Conservation (phyloP, 2,888 invertebrate genomes). For the Sinhomidia bicolor region DNA sequence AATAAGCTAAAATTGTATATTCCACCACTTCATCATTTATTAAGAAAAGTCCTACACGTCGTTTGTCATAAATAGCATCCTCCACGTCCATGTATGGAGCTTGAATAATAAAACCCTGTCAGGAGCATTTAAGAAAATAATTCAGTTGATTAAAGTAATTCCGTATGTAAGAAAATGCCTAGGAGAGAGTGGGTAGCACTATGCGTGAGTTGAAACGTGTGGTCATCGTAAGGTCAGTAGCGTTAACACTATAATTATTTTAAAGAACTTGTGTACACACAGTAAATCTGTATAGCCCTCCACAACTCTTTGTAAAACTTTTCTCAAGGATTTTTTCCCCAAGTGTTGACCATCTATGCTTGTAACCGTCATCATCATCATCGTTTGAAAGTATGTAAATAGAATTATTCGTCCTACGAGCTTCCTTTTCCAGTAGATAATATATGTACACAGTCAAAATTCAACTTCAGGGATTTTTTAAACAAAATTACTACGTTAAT, state of each 20-base stretch:
- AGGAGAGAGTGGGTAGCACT: constrained; percentile 12
- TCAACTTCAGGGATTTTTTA: background rate
- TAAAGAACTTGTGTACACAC: background rate
- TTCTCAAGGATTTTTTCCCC: constrained; percentile 8
- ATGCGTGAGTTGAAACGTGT: constrained; percentile 46
- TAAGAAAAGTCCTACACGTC: constrained; percentile 26
- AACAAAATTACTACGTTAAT: background rate
- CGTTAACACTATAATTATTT: constrained; percentile 50
- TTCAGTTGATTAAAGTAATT: constrained; percentile 57
- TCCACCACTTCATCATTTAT: background rate
- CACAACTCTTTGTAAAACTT: background rate
- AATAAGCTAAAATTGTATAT: background rate
- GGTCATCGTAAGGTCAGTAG: constrained; percentile 59
- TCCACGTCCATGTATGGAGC: constrained; percentile 53
- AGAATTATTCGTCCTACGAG: background rate
- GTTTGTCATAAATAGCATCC: constrained; percentile 49
- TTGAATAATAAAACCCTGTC: constrained; percentile 52
- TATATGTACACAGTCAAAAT: background rate
- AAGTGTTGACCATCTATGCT: too few species aligned
- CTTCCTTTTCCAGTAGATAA: background rate
- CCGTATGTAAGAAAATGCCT: background rate
- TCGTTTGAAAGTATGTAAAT: background rate
- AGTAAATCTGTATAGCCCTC: background rate
- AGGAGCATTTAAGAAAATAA: constrained; percentile 58
- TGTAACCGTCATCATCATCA: background rate